Conservation (phyloP, 2,888 invertebrate genomes). For the Balanococcus diminutus region DNA sequence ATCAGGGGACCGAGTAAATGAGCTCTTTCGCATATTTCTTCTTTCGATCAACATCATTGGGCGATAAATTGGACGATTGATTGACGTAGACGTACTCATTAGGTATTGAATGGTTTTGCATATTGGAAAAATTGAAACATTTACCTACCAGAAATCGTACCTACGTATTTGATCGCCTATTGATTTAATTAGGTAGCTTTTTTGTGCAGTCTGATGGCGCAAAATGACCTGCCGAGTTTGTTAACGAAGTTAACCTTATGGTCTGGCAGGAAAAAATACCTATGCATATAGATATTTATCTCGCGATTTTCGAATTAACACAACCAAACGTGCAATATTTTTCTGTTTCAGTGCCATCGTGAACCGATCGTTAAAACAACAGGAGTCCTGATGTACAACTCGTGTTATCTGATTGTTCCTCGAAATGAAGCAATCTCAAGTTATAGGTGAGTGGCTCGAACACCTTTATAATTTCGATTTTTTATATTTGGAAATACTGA, state of each 20-base stretch:
- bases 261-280: background rate
- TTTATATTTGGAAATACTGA: too few relatives aligned
- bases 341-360: background rate
- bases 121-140: background rate
- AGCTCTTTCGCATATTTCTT: slow-evolving; percentile 31
- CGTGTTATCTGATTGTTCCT: background rate
- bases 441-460: background rate
- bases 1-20: slow-evolving; percentile 15
- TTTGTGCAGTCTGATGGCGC: background rate
- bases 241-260: background rate
- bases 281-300: slow-evolving; percentile 12
- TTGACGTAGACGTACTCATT: background rate
- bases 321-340: slow-evolving; percentile 21
- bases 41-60: slow-evolving; percentile 22
- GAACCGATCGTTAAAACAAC: slow-evolving; percentile 8
- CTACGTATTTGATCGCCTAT: too few relatives aligned
- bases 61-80: slow-evolving; percentile 11
- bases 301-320: slow-evolving; percentile 22
- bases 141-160: background rate
- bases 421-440: background rate
- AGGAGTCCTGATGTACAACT: background rate
- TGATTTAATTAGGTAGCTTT: background rate
- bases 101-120: background rate
- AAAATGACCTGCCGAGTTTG: background rate
- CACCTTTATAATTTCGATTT: background rate